phyloP scores from a whole-genome alignment of 1,140 invertebrate genomes.

The Aphidius ervi region DNA sequence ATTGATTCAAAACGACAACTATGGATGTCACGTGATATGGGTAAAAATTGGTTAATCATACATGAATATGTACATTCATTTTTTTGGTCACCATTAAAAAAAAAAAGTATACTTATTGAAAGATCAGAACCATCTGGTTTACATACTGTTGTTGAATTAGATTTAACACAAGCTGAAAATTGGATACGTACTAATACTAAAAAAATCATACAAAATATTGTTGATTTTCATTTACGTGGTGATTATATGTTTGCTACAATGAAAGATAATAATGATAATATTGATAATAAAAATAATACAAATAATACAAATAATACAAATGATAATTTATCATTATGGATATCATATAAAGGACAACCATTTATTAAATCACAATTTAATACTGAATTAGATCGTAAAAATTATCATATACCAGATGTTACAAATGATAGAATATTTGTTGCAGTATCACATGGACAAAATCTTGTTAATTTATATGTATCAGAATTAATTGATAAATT shows the following conservation, averaged over 20 bases:
- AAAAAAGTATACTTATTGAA: constrained; percentile 64
- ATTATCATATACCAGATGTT: constrained; percentile 82
- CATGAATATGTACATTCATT: constrained; percentile 74
- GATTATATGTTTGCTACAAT: constrained; percentile 82
- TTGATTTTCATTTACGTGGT: constrained; percentile 77
- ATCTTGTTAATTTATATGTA: constrained; percentile 73
- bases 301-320: constrained; percentile 18
- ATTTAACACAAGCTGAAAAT: constrained; percentile 8
- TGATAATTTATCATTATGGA: constrained; percentile 65
- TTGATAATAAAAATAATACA: constrained; percentile 19
- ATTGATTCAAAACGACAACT: constrained; percentile 66
- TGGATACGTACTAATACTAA: constrained; percentile 32
- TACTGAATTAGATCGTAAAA: constrained; percentile 60
- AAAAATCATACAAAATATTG: constrained; percentile 63
- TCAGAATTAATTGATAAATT: constrained; percentile 59
- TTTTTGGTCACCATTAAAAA: constrained; percentile 61
- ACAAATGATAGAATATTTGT: constrained; percentile 75
- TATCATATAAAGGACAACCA: constrained; percentile 68
- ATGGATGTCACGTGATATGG: constrained; percentile 72
- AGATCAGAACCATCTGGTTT: constrained; percentile 61
- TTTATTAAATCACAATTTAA: constrained; percentile 75
- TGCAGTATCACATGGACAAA: constrained; percentile 75
- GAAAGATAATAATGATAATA: constrained; percentile 3
- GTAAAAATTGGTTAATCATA: constrained; percentile 63
- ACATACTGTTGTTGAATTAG: constrained; percentile 60